Percentiles rank a stretch among this genome's conserved stretches.
Conservation (phyloP, 2,797 vertebrate species). For the Manis pentadactyla region DNA sequence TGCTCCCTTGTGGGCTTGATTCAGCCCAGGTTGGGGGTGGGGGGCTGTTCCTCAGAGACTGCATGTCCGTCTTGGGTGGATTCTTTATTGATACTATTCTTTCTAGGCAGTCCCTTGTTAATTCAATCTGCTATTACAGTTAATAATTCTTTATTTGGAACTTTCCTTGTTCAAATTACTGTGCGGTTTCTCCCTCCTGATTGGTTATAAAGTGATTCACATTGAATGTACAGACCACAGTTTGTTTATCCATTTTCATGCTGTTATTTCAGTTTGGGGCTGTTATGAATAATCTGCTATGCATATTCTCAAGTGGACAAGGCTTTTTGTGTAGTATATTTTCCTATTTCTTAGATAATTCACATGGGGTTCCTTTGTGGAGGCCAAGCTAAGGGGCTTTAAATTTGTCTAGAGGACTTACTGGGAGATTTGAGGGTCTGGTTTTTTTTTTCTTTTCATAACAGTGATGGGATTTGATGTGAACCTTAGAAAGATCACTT, state of each 20-base stretch:
- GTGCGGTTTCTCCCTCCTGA: background rate
- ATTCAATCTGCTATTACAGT: accelerated
- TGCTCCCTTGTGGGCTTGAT: background rate
- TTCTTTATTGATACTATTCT: background rate
- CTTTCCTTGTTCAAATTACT: background rate
- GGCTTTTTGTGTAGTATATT: accelerated
- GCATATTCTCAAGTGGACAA: background rate
- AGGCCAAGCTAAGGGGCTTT: background rate
- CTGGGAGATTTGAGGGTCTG: no score
- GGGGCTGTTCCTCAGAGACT: background rate
- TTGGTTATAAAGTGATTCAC: accelerated
- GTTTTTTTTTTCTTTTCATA: background rate
- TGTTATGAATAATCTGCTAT: background rate
- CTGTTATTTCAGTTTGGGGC: background rate
- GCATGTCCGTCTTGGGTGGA: accelerated
- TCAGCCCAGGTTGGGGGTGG: background rate
- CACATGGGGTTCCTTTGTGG: accelerated
- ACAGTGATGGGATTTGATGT: accelerated
- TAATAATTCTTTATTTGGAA: background rate
- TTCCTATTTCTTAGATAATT: background rate
- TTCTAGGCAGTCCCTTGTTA: background rate
- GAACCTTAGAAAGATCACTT: background rate
- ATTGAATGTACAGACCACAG: accelerated
- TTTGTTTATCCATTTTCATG: background rate
- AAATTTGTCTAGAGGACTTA: background rate